phyloP scores from a whole-genome alignment of 2,113 vertebrate species.

The Pipra filicauda region DNA sequence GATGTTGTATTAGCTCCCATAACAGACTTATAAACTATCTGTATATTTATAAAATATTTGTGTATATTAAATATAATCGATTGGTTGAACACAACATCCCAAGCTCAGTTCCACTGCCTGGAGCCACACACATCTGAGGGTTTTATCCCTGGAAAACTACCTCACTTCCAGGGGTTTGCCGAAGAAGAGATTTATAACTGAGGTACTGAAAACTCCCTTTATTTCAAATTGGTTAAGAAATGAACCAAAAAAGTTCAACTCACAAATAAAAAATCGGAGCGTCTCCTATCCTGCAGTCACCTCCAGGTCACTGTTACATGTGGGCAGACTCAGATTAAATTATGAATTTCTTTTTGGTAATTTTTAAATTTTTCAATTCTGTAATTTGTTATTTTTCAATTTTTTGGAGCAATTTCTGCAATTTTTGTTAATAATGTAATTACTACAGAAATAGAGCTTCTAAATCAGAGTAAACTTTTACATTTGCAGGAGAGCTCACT shows the following conservation, averaged over 20 bases:
- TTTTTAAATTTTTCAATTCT: background rate
- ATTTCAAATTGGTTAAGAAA: background rate
- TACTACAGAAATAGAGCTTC: background rate
- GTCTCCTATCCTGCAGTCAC: background rate
- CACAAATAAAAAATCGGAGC: background rate
- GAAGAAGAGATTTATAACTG: background rate
- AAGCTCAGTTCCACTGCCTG: background rate
- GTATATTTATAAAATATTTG: background rate
- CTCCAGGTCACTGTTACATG: no score
- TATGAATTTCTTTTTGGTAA: background rate
- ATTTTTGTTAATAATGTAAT: background rate
- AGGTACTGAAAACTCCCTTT: background rate
- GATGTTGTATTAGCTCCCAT: background rate
- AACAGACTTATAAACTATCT: background rate
- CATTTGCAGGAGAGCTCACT: background rate
- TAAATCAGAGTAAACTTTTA: background rate
- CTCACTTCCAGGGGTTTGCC: background rate
- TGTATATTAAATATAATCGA: fast-evolving
- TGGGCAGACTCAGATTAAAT: background rate
- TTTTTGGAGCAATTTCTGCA: background rate
- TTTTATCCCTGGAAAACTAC: background rate
- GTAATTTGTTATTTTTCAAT: background rate
- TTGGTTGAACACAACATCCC: background rate
- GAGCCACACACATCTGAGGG: background rate
- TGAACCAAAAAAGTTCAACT: background rate